These are phyloP conservation scores for Mastigias papua DNA, from an alignment of 30 jellyfish, hydroid and myxozoan species.

Conservation along the genomic window DNA sequence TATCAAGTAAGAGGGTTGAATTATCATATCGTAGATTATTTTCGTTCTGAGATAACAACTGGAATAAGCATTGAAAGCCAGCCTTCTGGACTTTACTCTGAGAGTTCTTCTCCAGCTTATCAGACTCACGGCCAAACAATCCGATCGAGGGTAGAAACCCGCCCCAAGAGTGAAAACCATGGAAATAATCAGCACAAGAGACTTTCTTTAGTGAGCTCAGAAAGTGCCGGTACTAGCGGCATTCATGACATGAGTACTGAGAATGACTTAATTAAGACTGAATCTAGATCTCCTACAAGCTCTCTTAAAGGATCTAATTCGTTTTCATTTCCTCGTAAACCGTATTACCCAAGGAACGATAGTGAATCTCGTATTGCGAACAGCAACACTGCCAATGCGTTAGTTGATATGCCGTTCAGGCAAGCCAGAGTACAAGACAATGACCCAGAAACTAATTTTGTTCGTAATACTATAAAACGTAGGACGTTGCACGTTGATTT, in stretches of 20 bases:
- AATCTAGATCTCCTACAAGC: slow-evolving; percentile 27
- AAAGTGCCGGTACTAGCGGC: slow-evolving; percentile 90
- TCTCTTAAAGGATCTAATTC: slow-evolving; percentile 26
- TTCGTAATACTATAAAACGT: slow-evolving; percentile 80
- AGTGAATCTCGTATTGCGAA: background rate
- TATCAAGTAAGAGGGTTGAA: background rate
- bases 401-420: slow-evolving; percentile 62
- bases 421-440: slow-evolving; percentile 38
- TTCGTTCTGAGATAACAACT: slow-evolving; percentile 87
- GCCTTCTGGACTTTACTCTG: slow-evolving; percentile 84
- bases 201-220: slow-evolving; percentile 92
- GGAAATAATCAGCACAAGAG: slow-evolving; percentile 57
- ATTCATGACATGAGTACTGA: slow-evolving; percentile 84
- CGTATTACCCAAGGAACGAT: slow-evolving; percentile 8
- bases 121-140: slow-evolving; percentile 10
- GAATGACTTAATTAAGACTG: slow-evolving; percentile 26
- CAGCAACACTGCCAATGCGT: slow-evolving; percentile 61
- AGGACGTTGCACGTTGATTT: slow-evolving; percentile 85
- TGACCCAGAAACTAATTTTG: slow-evolving; percentile 71
- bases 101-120: slow-evolving; percentile 36
- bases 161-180: slow-evolving; percentile 33
- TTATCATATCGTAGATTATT: slow-evolving; percentile 66
- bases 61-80: slow-evolving; percentile 98
- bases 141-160: slow-evolving; percentile 58
- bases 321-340: slow-evolving; percentile 30